Evolutionary conservation across 2,113 vertebrate species (phyloP).

Genomic region (Halichoeres trimaculatus): DNA sequence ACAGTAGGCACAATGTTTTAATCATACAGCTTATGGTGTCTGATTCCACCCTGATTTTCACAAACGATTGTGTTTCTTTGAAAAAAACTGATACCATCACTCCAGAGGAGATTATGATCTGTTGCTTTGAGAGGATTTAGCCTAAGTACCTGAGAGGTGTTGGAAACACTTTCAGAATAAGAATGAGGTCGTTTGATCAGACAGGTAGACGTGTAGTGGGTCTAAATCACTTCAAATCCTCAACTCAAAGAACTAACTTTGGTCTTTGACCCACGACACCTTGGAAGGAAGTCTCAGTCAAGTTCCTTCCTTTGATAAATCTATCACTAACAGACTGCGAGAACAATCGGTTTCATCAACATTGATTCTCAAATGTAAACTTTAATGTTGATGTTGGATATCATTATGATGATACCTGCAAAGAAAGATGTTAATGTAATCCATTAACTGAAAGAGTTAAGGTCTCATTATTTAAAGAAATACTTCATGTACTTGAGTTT

Average conservation of each 20-base stretch:
- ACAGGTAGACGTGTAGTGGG: not conserved
- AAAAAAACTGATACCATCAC: not conserved
- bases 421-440: too few relatives aligned
- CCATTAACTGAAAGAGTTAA: not conserved
- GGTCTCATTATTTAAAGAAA: not conserved
- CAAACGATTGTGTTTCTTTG: not conserved
- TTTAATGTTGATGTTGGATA: too few relatives aligned
- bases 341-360: too few relatives aligned
- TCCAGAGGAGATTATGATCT: constrained; percentile 16
- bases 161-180: constrained; percentile 3
- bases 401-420: too few relatives aligned
- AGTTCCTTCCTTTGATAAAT: not conserved
- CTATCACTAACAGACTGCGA: not conserved
- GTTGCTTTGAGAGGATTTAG: constrained; percentile 7
- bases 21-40: constrained; percentile 4
- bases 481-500: not conserved
- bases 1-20: not conserved
- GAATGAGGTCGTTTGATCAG: constrained; percentile 1
- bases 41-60: constrained; percentile 4
- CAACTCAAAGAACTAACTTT: not conserved
- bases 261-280: not conserved
- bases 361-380: too few relatives aligned
- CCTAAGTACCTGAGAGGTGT: not conserved
- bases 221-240: constrained; percentile 4
- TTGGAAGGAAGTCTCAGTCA: not conserved